Base-by-base conservation (phyloP, 2,113 vertebrate genomes). In the Thunnus thynnus region DNA sequence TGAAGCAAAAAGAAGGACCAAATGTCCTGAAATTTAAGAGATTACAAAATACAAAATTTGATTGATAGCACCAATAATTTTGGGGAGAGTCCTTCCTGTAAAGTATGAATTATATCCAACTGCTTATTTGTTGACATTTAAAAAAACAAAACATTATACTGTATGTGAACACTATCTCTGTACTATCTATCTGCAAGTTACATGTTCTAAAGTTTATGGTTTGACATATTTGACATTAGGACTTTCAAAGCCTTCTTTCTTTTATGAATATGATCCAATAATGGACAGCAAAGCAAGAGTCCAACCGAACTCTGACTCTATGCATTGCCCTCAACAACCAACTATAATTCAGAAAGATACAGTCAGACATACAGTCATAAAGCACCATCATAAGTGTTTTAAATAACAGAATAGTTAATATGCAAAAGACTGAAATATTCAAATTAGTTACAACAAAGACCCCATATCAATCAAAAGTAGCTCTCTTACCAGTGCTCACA, bases 391-490 rank as follows among this genome's bases (percentile, higher is more conserved):
- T 72, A 32, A 65, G 60, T 66, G 9, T 48, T 68, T 70, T 66
- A 81, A 77, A 76, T 18, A 51, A 11, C 60, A 51, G 32, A 50
- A 67, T 73, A 30, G 72, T 74, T 76, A 84, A 79, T 73, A 87
- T 81, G 78, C 69, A 91, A 89, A 83, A 27, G 48, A 61, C 73
- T 75, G 55, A 78, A 80, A 85, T 70, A 91, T 84, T 91, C 66
- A 82, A 81, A 88, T 83, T 27, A 50, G 80, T 61, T 73, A 72
- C 76, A 86, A 88, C 83, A 89, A 90, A 89, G 83, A 61, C 55
- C 54, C 61, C 22, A 41, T 66, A 68, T 90, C 88, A 90, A 64
- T 88, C 86, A 84, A 61, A 80, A 74, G 68, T 14, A 76, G 80
- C 86, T 80, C 60, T 57, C 55, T 76, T 62, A 32, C 51, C 54